Base-by-base conservation (phyloP, 1,140 invertebrate genomes). In the Hypsibius dujardini region DNA sequence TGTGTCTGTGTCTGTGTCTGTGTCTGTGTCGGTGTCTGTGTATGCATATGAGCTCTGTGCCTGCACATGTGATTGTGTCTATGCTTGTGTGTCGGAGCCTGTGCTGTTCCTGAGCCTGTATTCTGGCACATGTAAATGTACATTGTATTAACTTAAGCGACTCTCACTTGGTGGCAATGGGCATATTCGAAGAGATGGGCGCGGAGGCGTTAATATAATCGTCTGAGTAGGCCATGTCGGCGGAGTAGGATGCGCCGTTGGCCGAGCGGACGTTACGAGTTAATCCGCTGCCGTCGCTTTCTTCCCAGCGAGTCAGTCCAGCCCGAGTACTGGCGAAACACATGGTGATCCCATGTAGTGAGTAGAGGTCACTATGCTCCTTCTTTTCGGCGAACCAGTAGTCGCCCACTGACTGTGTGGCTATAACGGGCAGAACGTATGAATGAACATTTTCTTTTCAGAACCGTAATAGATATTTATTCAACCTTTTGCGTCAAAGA, bases 11-110 rank as follows among this genome's bases (percentile, higher is more conserved):
- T 86, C 12, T 98, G 83, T 28, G 85, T 83, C 79, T 98, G 45
- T 12, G 12, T 14, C 7, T 3, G 12, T 67, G 62, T 42, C 95
- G 1, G 92, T 87, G 79, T 91, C 92, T 80, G 98, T 98, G 79
- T 94, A 92, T 0, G 92, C 93, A 76, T 88, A 91, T 75, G 95
- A 91, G 77, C 97, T 79, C 78, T 87, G 88, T 73, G 86, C 88
- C 69, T 89, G 50, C 67, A 77, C 86, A 74, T 90, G 86, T 77
- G 87, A 88, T 85, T 97, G 95, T 83, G 98, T 98, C 67, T 96
- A 86, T 0, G 92, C 90, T 79, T 97, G 98, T 0, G 96, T 96
- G 83, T 99, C 93, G 74, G 94, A 86, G 0, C 98, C 90, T 83
- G 98, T 99, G n/a, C n/a, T n/a, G n/a, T n/a, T n/a, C n/a, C n/a